Evolutionary conservation across 2,113 vertebrate species (phyloP), one percentile per base, ranked within the genome.

Genomic region (Macrotus californicus): DNA sequence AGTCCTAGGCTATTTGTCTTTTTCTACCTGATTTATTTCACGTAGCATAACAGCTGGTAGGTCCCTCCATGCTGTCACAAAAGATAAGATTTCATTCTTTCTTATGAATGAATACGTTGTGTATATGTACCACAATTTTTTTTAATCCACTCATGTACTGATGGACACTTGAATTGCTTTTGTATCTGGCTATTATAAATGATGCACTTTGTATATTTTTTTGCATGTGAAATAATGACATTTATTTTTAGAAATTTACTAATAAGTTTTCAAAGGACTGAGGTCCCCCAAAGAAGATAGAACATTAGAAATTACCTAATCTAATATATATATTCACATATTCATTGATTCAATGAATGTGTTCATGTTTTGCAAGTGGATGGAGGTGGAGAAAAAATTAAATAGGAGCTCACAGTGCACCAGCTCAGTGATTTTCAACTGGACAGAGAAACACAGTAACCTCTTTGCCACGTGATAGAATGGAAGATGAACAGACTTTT

Each of bases 241-340:
- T 83, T 93, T 88, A 69, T 75, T 93, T 93, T 50, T 83, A 81
- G 56, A 94, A 88, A 61, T n/a, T 69, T 69, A 70, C 36, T 77
- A 16, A 34, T 61, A 46, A 46, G 11, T 46, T 85, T 95, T 72
- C 19, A 76, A 79, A 89, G 46, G 86, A 82, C 48, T 72, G 26
- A 95, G 66, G 14, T 43, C 36, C 4, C 9, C 19, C 9, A 36
- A 36, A 41, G 16, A 73, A 48, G 39, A 34, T 6, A 31, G 43
- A 46, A 94, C 7, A 52, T 80, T 52, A 80, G 64, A 66, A 70
- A 54, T 73, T 46, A 52, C 12, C 66, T 46, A 36, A 1, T 80
- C 14, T 48, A 90, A 50, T 18, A 19, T 73, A 56, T 48, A 43
- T 56, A 5, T 91, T 50, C 16, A 12, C 41, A 1, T 41, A 24